phyloP scores from a whole-genome alignment of 2,113 vertebrate genomes.

The Gallinago media region DNA sequence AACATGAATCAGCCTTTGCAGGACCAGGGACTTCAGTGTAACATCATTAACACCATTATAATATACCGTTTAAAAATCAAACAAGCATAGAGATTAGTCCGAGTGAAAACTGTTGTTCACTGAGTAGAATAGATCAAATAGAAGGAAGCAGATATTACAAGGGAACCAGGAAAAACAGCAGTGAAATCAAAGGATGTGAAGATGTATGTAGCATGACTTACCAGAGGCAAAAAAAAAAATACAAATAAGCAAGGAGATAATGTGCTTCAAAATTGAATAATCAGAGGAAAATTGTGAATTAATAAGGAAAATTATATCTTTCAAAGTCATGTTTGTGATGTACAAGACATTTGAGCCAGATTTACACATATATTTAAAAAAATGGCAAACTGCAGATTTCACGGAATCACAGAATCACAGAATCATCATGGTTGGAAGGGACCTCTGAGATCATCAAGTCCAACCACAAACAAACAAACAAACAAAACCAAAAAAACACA shows the following conservation, averaged over 20 bases:
- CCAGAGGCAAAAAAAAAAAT: not conserved
- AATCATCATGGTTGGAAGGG: no score
- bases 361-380: not conserved
- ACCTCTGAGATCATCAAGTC: no score
- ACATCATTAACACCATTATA: not conserved
- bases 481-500: no score
- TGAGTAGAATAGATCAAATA: not conserved
- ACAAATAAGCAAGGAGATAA: not conserved
- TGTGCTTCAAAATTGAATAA: not conserved
- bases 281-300: not conserved
- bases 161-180: not conserved
- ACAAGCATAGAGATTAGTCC: not conserved
- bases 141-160: not conserved
- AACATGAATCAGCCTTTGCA: not conserved
- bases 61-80: not conserved
- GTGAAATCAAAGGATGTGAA: not conserved
- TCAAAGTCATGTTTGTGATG: not conserved
- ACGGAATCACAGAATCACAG: no score
- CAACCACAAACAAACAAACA: no score
- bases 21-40: not conserved
- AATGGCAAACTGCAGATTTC: not conserved
- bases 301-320: not conserved
- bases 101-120: not conserved
- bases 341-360: not conserved
- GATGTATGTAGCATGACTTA: not conserved